A percentile compares a stretch with the other conserved stretches of the same genome.
Evolutionary conservation across 2,888 invertebrate genomes (phyloP).

Genomic region (Mythimna ferrago): DNA sequence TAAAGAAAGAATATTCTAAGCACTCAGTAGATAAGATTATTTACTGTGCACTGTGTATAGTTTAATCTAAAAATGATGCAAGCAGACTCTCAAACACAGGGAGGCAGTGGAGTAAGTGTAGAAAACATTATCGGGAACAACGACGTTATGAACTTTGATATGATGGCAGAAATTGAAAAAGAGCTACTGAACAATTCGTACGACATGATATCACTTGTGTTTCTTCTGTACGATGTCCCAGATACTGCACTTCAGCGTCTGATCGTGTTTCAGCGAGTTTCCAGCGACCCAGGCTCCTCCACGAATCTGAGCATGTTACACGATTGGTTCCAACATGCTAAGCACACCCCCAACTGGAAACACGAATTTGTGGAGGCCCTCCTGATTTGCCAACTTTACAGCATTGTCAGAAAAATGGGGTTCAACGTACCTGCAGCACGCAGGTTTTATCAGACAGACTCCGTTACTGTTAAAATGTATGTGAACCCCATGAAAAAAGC

Average conservation of each 20-base stretch:
- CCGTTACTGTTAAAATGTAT: constrained; percentile 70
- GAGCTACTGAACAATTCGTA: constrained; percentile 77
- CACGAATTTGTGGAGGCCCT: constrained; percentile 86
- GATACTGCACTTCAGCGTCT: constrained; percentile 84
- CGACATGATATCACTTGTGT: constrained; percentile 84
- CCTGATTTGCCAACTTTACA: constrained; percentile 79
- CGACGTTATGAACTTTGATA: constrained; percentile 75
- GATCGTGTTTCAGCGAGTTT: constrained; percentile 79
- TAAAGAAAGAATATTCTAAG: no score
- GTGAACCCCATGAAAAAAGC: constrained; percentile 82
- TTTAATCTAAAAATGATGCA: constrained; percentile 66
- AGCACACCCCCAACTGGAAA: constrained; percentile 78
- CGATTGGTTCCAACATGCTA: constrained; percentile 82
- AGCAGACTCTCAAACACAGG: constrained; percentile 67
- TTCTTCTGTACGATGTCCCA: constrained; percentile 83
- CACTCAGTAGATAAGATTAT: no score
- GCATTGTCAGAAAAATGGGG: constrained; percentile 81
- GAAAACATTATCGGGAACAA: constrained; percentile 69
- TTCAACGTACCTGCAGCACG: constrained; percentile 75
- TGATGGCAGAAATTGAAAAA: constrained; percentile 80
- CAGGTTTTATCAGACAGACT: constrained; percentile 75
- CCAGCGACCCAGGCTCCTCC: constrained; percentile 70
- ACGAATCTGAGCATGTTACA: constrained; percentile 78
- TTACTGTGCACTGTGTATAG: background rate
- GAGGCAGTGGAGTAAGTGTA: constrained; percentile 37